Evolutionary conservation across 92 coral and sea anemone genomes (phyloP), one percentile per base, ranked within the genome.

Genomic region (Phenganax marumi): DNA sequence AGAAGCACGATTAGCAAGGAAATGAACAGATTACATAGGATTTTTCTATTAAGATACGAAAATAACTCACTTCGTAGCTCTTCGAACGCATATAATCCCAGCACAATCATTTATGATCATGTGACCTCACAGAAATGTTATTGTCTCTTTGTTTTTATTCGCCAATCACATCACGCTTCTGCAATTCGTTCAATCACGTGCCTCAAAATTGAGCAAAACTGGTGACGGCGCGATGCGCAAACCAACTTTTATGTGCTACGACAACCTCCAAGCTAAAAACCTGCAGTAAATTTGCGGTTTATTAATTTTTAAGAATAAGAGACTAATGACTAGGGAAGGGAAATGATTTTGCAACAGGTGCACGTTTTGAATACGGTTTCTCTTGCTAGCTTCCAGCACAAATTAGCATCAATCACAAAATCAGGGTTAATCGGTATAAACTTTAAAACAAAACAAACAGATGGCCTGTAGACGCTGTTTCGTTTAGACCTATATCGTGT

Each of bases 71-170:
- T 17, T 50, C 46, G 54, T 78, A 57, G 73, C 10, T 48, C 8
- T 78, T 78, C 83, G 25, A 62, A 60, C 83, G 83, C 68, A 52
- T 1, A 62, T 77, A 77, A 55, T 77, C 81, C 68, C 23, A 25
- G 81, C 73, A 78, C 68, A 78, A 78, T 60, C 60, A 57, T 61
- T 48, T 60, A 60, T 63, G 83, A 77, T 78, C 83, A 78, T 62
- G 83, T 78, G 83, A 78, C 83, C 72, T 57, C 68, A 57, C 57
- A 56, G 56, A 78, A 78, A 78, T 63, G 60, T 19, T 47, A 17
- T 61, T 78, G 60, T 78, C 83, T 78, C 65, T 61, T 78, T 78
- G 83, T 78, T 78, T 78, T 61, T 13, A 78, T 25, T 16, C 7
- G 66, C 83, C 83, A 78, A 78, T 78, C 73, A 43, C 24, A 78